These are phyloP conservation scores for Drosophila affinis DNA, from an alignment of 2,888 invertebrate genomes.

Conservation along the genomic window DNA sequence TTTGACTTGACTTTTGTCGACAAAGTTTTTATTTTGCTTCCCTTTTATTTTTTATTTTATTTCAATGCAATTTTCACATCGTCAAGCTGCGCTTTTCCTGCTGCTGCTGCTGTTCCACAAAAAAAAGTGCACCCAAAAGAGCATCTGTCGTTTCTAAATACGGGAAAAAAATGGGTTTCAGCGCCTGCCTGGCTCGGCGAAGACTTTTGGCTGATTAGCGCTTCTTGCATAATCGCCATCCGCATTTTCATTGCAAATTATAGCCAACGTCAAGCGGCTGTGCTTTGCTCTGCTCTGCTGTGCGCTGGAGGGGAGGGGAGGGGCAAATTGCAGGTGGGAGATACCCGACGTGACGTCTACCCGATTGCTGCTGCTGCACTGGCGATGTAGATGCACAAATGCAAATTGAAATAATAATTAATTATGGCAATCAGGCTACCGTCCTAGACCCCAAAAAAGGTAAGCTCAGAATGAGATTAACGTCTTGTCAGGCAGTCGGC, in stretches of 20 bases:
- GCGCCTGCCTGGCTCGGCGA: neutral
- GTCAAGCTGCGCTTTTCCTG: constrained; percentile 39
- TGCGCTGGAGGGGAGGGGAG: too few species aligned
- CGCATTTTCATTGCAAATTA: constrained; percentile 43
- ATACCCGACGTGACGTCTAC: neutral
- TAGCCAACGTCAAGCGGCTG: constrained; percentile 35
- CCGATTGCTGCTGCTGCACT: neutral
- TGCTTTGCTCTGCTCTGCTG: too few species aligned
- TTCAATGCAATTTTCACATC: constrained; percentile 44
- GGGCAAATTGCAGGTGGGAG: constrained; percentile 65
- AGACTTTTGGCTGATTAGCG: constrained; percentile 43
- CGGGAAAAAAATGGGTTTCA: constrained; percentile 14
- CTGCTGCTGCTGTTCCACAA: neutral
- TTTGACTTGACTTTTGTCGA: constrained; percentile 35
- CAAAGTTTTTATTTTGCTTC: constrained; percentile 29
- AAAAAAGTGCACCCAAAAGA: neutral
- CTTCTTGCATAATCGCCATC: constrained; percentile 40
- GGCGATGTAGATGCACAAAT: constrained; percentile 49
- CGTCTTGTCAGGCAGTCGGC: constrained; percentile 25
- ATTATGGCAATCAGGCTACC: constrained; percentile 75
- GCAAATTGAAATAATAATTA: constrained; percentile 78
- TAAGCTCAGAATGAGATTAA: constrained; percentile 42
- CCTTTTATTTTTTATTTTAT: neutral
- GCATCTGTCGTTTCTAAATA: neutral
- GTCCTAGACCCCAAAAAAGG: constrained; percentile 71